These are phyloP conservation scores for Rallus limicola DNA, from an alignment of 2,113 vertebrate species.

Conservation along the genomic window DNA sequence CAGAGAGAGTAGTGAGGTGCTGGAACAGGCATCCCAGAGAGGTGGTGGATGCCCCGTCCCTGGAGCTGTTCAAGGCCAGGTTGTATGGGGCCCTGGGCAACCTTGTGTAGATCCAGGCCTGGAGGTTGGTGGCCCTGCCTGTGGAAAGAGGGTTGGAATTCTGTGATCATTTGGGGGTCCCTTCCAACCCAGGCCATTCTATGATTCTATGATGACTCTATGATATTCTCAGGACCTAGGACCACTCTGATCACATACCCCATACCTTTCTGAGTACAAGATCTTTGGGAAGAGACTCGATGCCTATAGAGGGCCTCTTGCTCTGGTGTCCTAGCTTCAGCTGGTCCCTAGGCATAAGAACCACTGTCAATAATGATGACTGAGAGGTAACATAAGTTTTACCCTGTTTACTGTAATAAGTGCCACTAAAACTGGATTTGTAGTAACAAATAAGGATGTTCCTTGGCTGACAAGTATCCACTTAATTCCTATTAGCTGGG, in stretches of 20 bases:
- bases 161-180: no score
- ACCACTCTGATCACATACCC: not conserved
- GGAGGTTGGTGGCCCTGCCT: no score
- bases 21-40: no score
- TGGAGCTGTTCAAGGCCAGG: no score
- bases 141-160: no score
- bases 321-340: not conserved
- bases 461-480: conserved; percentile 45
- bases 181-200: no score
- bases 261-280: not conserved
- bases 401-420: not conserved
- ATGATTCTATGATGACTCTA: no score
- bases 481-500: conserved; percentile 55
- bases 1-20: no score
- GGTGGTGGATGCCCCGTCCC: no score
- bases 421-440: conserved; percentile 30
- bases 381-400: not conserved
- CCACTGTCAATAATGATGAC: not conserved
- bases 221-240: not conserved
- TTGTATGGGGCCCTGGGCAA: no score
- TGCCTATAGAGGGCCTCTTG: not conserved
- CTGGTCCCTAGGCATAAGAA: not conserved
- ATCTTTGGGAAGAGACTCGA: not conserved
- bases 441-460: conserved; percentile 36
- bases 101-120: no score